Conservation (phyloP, 2,797 vertebrate genomes). For the Pogoniulus pusillus region DNA sequence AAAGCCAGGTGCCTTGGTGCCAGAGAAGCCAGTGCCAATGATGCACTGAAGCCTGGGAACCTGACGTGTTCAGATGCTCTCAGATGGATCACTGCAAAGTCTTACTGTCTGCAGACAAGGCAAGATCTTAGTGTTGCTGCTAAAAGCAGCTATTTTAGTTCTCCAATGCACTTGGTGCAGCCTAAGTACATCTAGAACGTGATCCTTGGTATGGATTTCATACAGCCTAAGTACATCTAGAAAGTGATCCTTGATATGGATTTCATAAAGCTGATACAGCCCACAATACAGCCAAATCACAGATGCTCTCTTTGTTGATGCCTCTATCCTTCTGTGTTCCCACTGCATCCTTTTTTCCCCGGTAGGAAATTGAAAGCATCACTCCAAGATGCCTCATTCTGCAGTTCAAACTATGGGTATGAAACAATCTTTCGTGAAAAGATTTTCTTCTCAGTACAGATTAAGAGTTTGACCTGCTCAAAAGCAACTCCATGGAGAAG, state of each 20-base stretch:
- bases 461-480: too few species aligned
- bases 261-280: neutral
- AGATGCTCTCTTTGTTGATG: neutral
- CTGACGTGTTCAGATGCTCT: neutral
- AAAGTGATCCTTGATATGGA: neutral
- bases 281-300: neutral
- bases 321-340: neutral
- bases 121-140: neutral
- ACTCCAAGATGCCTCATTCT: neutral
- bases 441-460: too few species aligned
- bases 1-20: neutral
- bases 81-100: neutral
- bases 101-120: neutral
- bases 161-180: neutral
- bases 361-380: conserved; percentile 13
- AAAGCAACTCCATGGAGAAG: too few species aligned
- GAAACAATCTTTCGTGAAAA: neutral
- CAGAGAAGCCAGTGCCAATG: too few species aligned
- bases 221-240: neutral
- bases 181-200: neutral
- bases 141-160: neutral
- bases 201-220: too few species aligned
- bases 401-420: neutral
- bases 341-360: neutral
- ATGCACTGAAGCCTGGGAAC: neutral